A percentile compares a stretch with the other conserved stretches of the same genome.
Evolutionary conservation across 2,888 invertebrate genomes (phyloP).

Genomic region (Masnerella sp.): DNA sequence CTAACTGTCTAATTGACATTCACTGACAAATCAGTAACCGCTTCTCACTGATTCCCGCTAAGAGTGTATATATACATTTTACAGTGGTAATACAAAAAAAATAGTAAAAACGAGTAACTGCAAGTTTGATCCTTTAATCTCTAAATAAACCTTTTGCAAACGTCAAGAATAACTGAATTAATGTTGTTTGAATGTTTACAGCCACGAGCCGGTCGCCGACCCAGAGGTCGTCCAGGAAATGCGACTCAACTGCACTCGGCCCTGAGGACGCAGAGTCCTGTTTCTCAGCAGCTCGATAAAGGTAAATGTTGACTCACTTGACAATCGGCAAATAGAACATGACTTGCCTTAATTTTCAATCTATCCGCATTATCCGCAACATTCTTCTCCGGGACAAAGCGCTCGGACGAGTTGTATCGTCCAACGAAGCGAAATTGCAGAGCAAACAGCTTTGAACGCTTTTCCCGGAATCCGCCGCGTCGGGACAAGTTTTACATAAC

Average conservation of each 20-base stretch:
- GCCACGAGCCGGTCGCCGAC: slow-evolving; percentile 74
- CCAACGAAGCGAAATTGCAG: slow-evolving; percentile 32
- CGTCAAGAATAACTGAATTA: too few relatives aligned
- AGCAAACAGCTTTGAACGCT: slow-evolving; percentile 19
- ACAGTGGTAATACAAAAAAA: too few relatives aligned
- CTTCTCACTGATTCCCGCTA: too few relatives aligned
- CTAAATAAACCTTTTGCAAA: too few relatives aligned
- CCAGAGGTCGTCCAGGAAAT: slow-evolving; percentile 74
- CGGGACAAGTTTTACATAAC: slow-evolving; percentile 20
- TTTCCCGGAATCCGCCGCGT: slow-evolving; percentile 4
- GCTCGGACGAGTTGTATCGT: slow-evolving; percentile 25
- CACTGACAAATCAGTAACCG: too few relatives aligned
- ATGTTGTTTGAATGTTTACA: too few relatives aligned
- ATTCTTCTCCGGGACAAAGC: slow-evolving; percentile 16
- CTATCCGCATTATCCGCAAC: slow-evolving; percentile 28
- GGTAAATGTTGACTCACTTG: slow-evolving; percentile 65
- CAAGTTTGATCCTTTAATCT: too few relatives aligned
- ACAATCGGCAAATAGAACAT: slow-evolving; percentile 36
- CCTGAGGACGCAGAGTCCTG: slow-evolving; percentile 71
- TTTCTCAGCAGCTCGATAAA: slow-evolving; percentile 74
- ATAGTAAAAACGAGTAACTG: too few relatives aligned
- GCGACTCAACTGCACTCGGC: slow-evolving; percentile 70
- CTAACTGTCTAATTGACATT: too few relatives aligned
- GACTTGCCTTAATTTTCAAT: slow-evolving; percentile 35
- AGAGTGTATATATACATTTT: too few relatives aligned